Base-by-base conservation (phyloP, 2,113 vertebrate species). In the Cygnus buccinator region DNA sequence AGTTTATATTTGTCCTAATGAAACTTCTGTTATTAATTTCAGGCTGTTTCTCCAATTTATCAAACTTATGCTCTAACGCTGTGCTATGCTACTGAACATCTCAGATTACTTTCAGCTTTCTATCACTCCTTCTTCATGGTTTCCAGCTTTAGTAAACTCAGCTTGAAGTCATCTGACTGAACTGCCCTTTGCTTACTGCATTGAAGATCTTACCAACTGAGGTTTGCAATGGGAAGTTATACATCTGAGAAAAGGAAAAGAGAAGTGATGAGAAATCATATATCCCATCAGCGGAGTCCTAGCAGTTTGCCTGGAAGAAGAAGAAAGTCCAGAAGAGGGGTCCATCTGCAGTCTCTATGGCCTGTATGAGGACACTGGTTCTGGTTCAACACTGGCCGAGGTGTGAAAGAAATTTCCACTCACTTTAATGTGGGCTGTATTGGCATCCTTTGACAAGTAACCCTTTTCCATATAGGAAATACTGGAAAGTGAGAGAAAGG, bases 11-110 rank as follows among this genome's bases (percentile, higher is more conserved):
- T 89, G 21, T 62, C 73, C 10, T 75, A 66, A 92, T 66, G 13
- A 84, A 92, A 55, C 11, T 58, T 83, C 26, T 83, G 31, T 87
- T 87, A 78, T 35, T 89, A 63, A 90, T 93, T 91, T 97, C 44
- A 52, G 29, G 7, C 11, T 59, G 8, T 66, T 89, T 89, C 55
- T 76, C 63, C 50, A 73, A 19, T 62, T 92, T 59, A 55, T 66
- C 58, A 62, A 73, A 91, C 59, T 52, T 22, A 41, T 84, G 29
- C 28, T 57, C 41, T 55, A 48, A 73, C 5, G 21, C 46, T 21
- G 46, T 48, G 17, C 15, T 84, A 31, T 26, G 59, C 33, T 62
- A 17, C 37, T 90, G 58, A 84, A 70, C 10, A n/a, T 29, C 50
- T 90, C 67, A 67, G 28, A 18, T 66, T 87, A 26, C 65, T 86